phyloP scores from a whole-genome alignment of 2,113 vertebrate genomes.

The Chionodraco myersi region DNA sequence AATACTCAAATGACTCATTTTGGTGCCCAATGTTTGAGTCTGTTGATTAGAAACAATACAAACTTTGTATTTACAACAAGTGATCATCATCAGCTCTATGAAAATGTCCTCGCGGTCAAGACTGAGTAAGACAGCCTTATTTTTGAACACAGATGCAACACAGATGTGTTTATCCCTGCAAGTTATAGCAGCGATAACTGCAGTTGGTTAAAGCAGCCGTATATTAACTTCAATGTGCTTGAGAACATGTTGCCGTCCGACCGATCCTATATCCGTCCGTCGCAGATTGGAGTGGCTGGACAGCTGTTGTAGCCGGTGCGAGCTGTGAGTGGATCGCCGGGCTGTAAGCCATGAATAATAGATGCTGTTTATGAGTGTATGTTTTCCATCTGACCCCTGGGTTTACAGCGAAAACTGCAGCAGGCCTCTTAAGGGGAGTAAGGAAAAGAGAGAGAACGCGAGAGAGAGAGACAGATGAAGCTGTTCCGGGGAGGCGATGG shows the following conservation, averaged over 20 bases:
- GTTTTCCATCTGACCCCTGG: slow-evolving; percentile 89
- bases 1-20: slow-evolving; percentile 77
- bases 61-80: slow-evolving; percentile 60
- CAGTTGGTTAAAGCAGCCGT: slow-evolving; percentile 44
- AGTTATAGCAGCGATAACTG: slow-evolving; percentile 23
- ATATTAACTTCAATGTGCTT: slow-evolving; percentile 43
- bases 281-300: slow-evolving; percentile 71
- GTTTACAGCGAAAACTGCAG: slow-evolving; percentile 81
- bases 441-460: slow-evolving; percentile 56
- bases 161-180: slow-evolving; percentile 74
- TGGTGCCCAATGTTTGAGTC: slow-evolving; percentile 67
- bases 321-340: slow-evolving; percentile 77
- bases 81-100: slow-evolving; percentile 39
- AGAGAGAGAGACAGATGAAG: slow-evolving; percentile 75
- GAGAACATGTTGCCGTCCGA: slow-evolving; percentile 34
- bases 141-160: slow-evolving; percentile 57
- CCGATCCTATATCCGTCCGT: slow-evolving; percentile 41
- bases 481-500: slow-evolving; percentile 65
- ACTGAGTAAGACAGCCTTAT: slow-evolving; percentile 15
- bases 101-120: slow-evolving; percentile 48
- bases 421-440: slow-evolving; percentile 73
- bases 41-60: slow-evolving; percentile 74
- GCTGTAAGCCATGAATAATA: slow-evolving; percentile 86
- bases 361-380: slow-evolving; percentile 89
- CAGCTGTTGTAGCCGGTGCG: slow-evolving; percentile 78